Percentiles rank a stretch among this genome's conserved stretches.
Evolutionary conservation across 1,140 invertebrate species (phyloP).

Genomic region (Pinna nobilis): DNA sequence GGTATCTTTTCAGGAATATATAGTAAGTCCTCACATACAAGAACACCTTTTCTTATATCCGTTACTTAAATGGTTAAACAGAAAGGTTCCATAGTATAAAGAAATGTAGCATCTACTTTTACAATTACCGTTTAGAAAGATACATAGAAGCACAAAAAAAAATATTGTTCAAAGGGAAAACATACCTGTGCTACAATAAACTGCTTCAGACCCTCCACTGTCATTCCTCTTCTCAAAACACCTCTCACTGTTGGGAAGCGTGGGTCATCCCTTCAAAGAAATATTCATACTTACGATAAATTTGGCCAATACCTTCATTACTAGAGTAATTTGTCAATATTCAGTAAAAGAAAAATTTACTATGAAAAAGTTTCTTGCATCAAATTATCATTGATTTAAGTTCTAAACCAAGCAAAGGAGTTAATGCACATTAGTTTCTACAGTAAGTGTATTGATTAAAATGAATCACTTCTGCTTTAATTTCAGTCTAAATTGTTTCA

Average conservation of each 20-base stretch:
- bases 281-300: not conserved
- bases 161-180: slow-evolving; percentile 1
- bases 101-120: not conserved
- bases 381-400: too few species aligned
- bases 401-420: too few species aligned
- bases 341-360: too few species aligned
- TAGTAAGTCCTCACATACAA: too few species aligned
- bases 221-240: slow-evolving; percentile 95
- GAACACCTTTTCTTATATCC: too few species aligned
- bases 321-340: not conserved
- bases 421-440: too few species aligned
- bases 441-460: too few species aligned
- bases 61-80: too few species aligned
- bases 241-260: slow-evolving; percentile 98
- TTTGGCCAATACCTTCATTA: not conserved
- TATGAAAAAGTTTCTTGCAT: too few species aligned
- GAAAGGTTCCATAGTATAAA: not conserved
- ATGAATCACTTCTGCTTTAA: too few species aligned
- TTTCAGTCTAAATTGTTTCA: too few species aligned
- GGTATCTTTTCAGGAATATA: too few species aligned
- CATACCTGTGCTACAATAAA: slow-evolving; percentile 98
- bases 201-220: slow-evolving; percentile 96
- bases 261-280: slow-evolving; percentile 90
- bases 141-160: not conserved
- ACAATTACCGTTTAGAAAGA: not conserved